phyloP scores from a whole-genome alignment of 2,888 invertebrate species.

The Pardosa pseudoannulata region DNA sequence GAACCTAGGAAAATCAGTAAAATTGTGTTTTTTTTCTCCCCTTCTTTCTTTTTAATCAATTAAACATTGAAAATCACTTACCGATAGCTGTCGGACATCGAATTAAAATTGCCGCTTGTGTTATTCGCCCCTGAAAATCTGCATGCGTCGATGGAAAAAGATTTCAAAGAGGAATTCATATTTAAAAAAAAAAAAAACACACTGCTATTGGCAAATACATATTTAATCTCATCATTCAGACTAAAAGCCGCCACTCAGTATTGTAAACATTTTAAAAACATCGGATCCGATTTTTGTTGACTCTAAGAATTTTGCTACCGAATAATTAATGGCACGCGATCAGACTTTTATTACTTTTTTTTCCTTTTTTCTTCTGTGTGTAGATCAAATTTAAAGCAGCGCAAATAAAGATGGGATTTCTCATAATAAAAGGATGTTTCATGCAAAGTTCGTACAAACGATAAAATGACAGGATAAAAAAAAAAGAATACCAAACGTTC shows the following conservation, averaged over 20 bases:
- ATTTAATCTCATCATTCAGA: slow-evolving; percentile 52
- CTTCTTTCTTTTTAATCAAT: neutral
- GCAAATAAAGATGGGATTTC: slow-evolving; percentile 48
- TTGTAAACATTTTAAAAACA: slow-evolving; percentile 70
- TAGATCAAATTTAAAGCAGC: slow-evolving; percentile 63
- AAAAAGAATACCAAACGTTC: too few species aligned
- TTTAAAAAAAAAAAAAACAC: neutral
- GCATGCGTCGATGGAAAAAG: too few species aligned
- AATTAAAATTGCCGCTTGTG: too few species aligned
- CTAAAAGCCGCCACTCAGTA: slow-evolving; percentile 48
- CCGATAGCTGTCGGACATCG: neutral
- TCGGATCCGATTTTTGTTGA: slow-evolving; percentile 52
- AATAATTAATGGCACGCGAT: slow-evolving; percentile 69
- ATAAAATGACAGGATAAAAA: neutral
- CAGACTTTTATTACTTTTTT: slow-evolving; percentile 30
- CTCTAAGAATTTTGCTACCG: slow-evolving; percentile 64
- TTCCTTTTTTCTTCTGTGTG: neutral
- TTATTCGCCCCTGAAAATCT: too few species aligned
- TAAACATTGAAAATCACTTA: neutral
- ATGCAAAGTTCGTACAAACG: neutral
- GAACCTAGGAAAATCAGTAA: too few species aligned
- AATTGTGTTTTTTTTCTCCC: neutral
- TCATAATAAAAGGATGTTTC: slow-evolving; percentile 52
- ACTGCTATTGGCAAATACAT: slow-evolving; percentile 9
- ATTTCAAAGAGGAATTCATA: too few species aligned